Evolutionary conservation across 2,797 vertebrate species (phyloP).

Genomic region (Nasua narica): DNA sequence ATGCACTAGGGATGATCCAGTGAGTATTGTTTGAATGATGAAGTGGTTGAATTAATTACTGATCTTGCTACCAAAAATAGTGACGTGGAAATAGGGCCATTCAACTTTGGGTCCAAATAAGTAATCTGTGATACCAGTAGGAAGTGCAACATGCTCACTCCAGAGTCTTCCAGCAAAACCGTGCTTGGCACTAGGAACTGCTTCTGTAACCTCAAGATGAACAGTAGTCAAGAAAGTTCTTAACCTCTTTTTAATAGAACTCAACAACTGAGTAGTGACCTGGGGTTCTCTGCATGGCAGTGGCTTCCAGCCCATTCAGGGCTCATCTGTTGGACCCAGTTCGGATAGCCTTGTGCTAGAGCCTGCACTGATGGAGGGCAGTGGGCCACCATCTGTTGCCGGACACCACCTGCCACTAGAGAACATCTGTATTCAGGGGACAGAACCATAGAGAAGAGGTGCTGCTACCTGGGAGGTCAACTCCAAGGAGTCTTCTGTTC

Average conservation of each 20-base stretch:
- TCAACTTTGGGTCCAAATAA: background rate
- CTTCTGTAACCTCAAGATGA: background rate
- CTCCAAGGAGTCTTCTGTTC: background rate
- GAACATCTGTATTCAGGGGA: background rate
- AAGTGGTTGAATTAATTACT: background rate
- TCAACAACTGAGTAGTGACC: background rate
- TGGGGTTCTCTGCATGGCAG: background rate
- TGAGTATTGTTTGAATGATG: background rate
- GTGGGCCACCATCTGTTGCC: background rate
- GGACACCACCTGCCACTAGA: background rate
- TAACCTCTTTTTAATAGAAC: background rate
- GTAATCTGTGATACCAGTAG: background rate
- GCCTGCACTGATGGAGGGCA: background rate
- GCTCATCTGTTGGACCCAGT: background rate
- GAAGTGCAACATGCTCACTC: background rate
- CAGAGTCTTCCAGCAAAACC: background rate
- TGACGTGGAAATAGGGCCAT: background rate
- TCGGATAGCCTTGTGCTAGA: background rate
- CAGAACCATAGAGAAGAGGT: background rate
- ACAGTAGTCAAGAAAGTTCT: background rate
- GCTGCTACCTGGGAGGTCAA: background rate
- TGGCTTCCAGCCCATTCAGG: background rate
- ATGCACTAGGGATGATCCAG: background rate
- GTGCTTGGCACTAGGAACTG: background rate
- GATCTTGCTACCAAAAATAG: background rate